phyloP scores from a whole-genome alignment of 2,888 invertebrate species.

The Leptinotarsa tumamoca region DNA sequence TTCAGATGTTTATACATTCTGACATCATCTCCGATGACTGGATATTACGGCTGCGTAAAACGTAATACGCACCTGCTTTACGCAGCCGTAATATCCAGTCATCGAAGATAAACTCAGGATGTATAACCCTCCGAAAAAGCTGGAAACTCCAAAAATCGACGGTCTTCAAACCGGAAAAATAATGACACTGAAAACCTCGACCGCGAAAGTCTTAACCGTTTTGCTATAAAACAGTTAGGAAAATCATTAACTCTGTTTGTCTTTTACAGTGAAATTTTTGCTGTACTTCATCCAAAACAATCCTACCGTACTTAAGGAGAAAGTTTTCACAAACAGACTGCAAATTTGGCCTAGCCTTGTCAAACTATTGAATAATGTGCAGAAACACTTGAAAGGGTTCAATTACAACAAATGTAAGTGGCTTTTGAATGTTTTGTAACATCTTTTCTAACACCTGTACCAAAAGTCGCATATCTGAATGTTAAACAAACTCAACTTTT shows the following conservation, averaged over 20 bases:
- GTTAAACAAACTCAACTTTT: conserved; percentile 23
- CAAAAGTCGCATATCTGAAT: neutral
- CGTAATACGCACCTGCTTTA: too few relatives aligned
- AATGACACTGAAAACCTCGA: too few relatives aligned
- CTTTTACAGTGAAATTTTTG: conserved; percentile 77
- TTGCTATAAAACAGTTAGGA: neutral
- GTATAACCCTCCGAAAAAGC: too few relatives aligned
- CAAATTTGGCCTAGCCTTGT: conserved; percentile 86
- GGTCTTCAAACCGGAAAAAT: too few relatives aligned
- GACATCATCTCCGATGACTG: too few relatives aligned
- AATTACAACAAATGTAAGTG: conserved; percentile 70
- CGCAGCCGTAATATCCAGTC: too few relatives aligned
- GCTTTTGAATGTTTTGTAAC: conserved; percentile 3
- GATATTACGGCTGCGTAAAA: too few relatives aligned
- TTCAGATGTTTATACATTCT: too few relatives aligned
- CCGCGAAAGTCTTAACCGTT: neutral
- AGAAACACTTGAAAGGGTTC: conserved; percentile 68
- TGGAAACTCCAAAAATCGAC: too few relatives aligned
- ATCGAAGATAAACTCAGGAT: too few relatives aligned
- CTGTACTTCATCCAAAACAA: conserved; percentile 78
- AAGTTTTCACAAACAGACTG: conserved; percentile 71
- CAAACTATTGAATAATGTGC: conserved; percentile 78
- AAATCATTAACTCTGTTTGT: neutral
- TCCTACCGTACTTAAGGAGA: conserved; percentile 68
- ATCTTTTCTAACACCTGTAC: conserved; percentile 14